Conservation (phyloP, 1,140 invertebrate species). For the Drosophila chauvacae region DNA sequence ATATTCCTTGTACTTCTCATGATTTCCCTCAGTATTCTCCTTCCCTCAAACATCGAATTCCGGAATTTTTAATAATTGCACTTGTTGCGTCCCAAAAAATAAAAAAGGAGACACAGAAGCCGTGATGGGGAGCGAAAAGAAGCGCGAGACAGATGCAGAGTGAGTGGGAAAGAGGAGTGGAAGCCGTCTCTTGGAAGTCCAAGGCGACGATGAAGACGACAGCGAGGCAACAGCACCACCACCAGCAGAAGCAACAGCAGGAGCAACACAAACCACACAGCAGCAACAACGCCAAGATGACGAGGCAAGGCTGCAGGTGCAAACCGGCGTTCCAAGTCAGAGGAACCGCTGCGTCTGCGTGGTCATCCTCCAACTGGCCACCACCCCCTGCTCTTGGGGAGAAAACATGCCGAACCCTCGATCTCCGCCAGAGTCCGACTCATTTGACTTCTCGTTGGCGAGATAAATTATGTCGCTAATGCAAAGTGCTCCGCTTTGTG, state of each 20-base stretch:
- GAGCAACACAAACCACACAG: constrained; percentile 38
- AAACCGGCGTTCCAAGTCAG: constrained; percentile 44
- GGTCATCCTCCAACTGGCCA: constrained; percentile 56
- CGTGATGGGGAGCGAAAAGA: constrained; percentile 12
- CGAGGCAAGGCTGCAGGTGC: constrained; percentile 81
- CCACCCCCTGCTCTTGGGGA: constrained; percentile 16
- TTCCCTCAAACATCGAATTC: constrained; percentile 50
- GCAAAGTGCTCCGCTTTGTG: constrained; percentile 81
- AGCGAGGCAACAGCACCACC: constrained; percentile 50
- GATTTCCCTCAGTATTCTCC: constrained; percentile 11
- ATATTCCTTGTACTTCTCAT: too few relatives aligned
- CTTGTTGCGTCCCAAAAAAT: constrained; percentile 76
- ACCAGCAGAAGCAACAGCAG: constrained; percentile 31
- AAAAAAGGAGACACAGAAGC: constrained; percentile 37
- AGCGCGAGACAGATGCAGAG: constrained; percentile 36
- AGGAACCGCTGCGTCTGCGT: constrained; percentile 76
- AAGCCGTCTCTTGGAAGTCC: constrained; percentile 61
- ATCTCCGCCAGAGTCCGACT: constrained; percentile 28
- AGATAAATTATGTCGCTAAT: constrained; percentile 84
- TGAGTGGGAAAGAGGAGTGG: constrained; percentile 50
- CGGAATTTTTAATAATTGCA: constrained; percentile 83
- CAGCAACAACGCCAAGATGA: constrained; percentile 63
- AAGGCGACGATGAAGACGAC: constrained; percentile 80
- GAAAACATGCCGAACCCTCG: constrained; percentile 5
- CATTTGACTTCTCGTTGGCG: constrained; percentile 79